A percentile compares a stretch with the other conserved stretches of the same genome.
Conservation (phyloP, 2,888 invertebrate species). For the Conops quadrifasciatus region DNA sequence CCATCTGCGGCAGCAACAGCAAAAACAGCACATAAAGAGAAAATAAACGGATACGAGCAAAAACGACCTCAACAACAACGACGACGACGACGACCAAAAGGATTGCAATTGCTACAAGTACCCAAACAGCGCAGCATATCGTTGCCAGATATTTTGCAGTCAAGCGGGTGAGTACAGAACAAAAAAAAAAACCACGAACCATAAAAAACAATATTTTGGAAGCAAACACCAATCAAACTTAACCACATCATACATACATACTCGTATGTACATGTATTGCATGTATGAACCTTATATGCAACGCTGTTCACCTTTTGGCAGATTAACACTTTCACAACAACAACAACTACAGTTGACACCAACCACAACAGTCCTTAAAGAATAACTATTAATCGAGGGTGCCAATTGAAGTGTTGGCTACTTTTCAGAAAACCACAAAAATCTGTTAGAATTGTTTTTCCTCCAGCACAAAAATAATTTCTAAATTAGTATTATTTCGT, state of each 20-base stretch:
- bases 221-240: too few relatives aligned
- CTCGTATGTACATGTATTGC: conserved; percentile 2
- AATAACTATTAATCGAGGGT: too few relatives aligned
- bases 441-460: too few relatives aligned
- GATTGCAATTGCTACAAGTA: conserved; percentile 40
- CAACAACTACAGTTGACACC: not conserved
- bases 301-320: not conserved
- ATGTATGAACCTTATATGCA: not conserved
- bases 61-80: conserved; percentile 36
- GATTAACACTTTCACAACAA: not conserved
- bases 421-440: too few relatives aligned
- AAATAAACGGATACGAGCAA: conserved; percentile 16
- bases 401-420: too few relatives aligned
- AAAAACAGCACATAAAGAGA: conserved; percentile 18
- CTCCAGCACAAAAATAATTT: too few relatives aligned
- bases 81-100: conserved; percentile 22
- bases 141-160: conserved; percentile 52
- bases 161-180: conserved; percentile 31
- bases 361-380: not conserved
- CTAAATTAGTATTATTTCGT: too few relatives aligned
- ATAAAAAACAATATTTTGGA: not conserved
- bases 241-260: conserved; percentile 4
- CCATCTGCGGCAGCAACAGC: conserved; percentile 14
- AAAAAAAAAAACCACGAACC: not conserved
- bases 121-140: conserved; percentile 51